A percentile compares a stretch with the other conserved stretches of the same genome.
These are phyloP conservation scores for Phlogophora meticulosa DNA, from an alignment of 2,888 invertebrate species.

Conservation along the genomic window DNA sequence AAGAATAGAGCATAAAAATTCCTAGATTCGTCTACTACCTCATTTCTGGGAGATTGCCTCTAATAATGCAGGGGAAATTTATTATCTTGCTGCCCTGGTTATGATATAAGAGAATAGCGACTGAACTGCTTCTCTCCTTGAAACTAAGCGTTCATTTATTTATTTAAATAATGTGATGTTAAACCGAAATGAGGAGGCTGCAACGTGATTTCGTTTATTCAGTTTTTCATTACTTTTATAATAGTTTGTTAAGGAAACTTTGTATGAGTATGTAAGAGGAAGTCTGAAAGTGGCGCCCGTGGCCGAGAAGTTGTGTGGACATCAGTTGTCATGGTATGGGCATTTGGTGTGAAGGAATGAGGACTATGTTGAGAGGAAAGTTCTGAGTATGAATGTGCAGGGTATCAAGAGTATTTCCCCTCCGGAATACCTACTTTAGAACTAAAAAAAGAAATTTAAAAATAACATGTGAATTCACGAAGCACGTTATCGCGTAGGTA, in stretches of 20 bases:
- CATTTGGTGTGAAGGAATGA: too few species aligned
- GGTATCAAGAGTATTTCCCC: too few species aligned
- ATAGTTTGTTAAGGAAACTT: background rate
- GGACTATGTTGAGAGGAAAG: too few species aligned
- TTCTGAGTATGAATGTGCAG: too few species aligned
- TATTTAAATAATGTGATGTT: constrained; percentile 27
- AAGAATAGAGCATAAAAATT: constrained; percentile 37
- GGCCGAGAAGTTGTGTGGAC: too few species aligned
- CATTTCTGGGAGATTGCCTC: constrained; percentile 49
- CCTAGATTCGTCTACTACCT: constrained; percentile 38
- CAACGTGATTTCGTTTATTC: constrained; percentile 9
- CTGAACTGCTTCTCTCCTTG: constrained; percentile 8
- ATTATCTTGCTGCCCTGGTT: constrained; percentile 35
- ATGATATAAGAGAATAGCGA: constrained; percentile 27
- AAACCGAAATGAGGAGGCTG: constrained; percentile 12
- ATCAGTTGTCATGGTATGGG: too few species aligned
- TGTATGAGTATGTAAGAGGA: too few species aligned
- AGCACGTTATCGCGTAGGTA: background rate
- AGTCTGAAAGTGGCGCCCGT: too few species aligned
- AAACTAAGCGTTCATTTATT: constrained; percentile 26
- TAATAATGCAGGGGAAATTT: constrained; percentile 50
- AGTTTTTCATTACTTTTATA: background rate
- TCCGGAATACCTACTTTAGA: too few species aligned
- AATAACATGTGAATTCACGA: background rate
- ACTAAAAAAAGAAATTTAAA: background rate